Conservation (phyloP, 1,140 invertebrate genomes). For the Aphaenogaster ashmeadi region DNA sequence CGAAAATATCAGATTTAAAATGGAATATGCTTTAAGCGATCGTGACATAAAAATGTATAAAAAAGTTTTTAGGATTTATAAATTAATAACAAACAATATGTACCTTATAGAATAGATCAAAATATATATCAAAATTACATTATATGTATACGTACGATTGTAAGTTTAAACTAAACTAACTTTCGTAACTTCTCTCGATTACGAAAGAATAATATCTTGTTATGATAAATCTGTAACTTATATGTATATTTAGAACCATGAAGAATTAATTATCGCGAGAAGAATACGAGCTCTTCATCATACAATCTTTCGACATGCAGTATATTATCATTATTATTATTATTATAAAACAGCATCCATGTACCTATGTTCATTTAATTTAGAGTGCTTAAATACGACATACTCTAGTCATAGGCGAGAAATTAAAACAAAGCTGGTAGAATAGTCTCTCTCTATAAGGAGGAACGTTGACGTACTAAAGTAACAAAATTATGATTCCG, state of each 20-base stretch:
- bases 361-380: slow-evolving; percentile 72
- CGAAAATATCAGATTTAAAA: slow-evolving; percentile 54
- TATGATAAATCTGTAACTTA: slow-evolving; percentile 70
- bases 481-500: slow-evolving; percentile 83
- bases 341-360: slow-evolving; percentile 72
- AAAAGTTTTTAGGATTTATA: slow-evolving; percentile 67
- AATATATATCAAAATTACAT: slow-evolving; percentile 70
- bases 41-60: slow-evolving; percentile 68
- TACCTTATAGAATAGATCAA: slow-evolving; percentile 71
- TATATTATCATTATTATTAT: slow-evolving; percentile 69
- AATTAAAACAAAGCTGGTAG: slow-evolving; percentile 83
- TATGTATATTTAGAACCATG: slow-evolving; percentile 60
- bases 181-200: slow-evolving; percentile 31
- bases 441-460: slow-evolving; percentile 78
- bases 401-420: slow-evolving; percentile 73
- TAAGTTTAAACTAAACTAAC: slow-evolving; percentile 41
- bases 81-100: slow-evolving; percentile 74
- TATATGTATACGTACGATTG: slow-evolving; percentile 54
- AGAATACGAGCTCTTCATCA: slow-evolving; percentile 72
- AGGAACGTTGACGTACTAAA: slow-evolving; percentile 85
- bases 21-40: slow-evolving; percentile 41
- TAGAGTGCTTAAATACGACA: slow-evolving; percentile 77
- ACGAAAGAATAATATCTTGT: slow-evolving; percentile 60
- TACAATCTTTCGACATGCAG: slow-evolving; percentile 68
- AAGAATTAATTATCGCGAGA: slow-evolving; percentile 62